Evolutionary conservation across 2,888 invertebrate species (phyloP).

Genomic region (Disparrhopalites patrizii): DNA sequence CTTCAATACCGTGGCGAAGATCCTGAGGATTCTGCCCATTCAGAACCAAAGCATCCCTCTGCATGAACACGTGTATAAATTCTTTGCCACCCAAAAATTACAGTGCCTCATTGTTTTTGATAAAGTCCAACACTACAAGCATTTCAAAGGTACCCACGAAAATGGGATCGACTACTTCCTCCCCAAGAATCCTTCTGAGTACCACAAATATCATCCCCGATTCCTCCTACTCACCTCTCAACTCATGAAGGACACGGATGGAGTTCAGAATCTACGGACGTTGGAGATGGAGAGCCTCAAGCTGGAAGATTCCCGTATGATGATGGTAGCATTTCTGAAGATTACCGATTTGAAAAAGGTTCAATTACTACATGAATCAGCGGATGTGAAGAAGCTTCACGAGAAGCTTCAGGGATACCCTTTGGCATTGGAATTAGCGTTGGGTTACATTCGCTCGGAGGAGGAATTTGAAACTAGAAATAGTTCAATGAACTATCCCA

Average conservation of each 20-base stretch:
- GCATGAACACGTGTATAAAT: not conserved
- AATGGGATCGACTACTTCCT: not conserved
- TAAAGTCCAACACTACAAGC: not conserved
- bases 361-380: not conserved
- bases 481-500: not conserved
- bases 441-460: not conserved
- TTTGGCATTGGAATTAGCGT: not conserved
- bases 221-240: not conserved
- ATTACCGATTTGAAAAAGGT: not conserved
- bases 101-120: not conserved
- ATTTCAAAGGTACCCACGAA: not conserved
- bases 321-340: not conserved
- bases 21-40: not conserved
- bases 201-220: not conserved
- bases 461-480: not conserved
- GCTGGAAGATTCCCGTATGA: not conserved
- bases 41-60: not conserved
- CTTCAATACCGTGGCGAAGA: not conserved
- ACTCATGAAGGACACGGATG: not conserved
- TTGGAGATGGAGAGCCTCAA: not conserved
- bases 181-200: not conserved
- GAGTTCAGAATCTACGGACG: not conserved
- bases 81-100: not conserved
- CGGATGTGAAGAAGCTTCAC: not conserved
- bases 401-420: not conserved